Percentiles rank a stretch among this genome's conserved stretches.
These are phyloP conservation scores for Cephus sareptanus DNA, from an alignment of 2,888 invertebrate genomes.

Conservation along the genomic window DNA sequence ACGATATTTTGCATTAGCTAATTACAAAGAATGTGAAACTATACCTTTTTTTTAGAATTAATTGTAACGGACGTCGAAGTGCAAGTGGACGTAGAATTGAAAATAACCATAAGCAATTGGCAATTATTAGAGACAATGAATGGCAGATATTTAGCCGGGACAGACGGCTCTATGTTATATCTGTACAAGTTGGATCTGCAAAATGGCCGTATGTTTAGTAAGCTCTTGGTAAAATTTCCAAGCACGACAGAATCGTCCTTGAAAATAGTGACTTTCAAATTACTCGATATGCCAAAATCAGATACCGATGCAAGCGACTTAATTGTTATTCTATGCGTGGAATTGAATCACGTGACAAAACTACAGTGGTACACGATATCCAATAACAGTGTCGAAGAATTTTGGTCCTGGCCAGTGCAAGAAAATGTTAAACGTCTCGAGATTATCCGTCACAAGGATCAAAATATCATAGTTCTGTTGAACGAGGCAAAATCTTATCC, in stretches of 20 bases:
- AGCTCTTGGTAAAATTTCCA: background rate
- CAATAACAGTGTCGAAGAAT: conserved; percentile 31
- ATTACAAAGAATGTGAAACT: background rate
- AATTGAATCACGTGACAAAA: conserved; percentile 30
- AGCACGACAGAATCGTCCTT: background rate
- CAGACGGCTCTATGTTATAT: conserved; percentile 23
- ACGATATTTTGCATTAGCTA: background rate
- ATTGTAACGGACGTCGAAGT: conserved; percentile 36
- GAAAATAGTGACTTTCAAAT: conserved; percentile 41
- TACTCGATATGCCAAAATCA: conserved; percentile 43
- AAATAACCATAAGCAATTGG: conserved; percentile 32
- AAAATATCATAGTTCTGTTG: conserved; percentile 49
- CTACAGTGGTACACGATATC: conserved; percentile 56
- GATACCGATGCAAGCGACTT: conserved; percentile 27
- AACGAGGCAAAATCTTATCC: conserved; percentile 30
- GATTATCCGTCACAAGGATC: conserved; percentile 40
- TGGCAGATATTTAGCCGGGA: conserved; percentile 33
- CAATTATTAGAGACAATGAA: conserved; percentile 32
- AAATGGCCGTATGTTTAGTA: background rate
- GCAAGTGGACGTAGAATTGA: conserved; percentile 24
- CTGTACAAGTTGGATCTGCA: conserved; percentile 33
- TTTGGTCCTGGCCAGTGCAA: conserved; percentile 47
- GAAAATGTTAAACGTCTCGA: conserved; percentile 44
- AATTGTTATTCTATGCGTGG: conserved; percentile 47
- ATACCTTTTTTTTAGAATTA: conserved; percentile 39